Percentiles rank a stretch among this genome's conserved stretches.
Conservation (phyloP, 2,797 vertebrate genomes). For the Schizopygopsis pylzovi region DNA sequence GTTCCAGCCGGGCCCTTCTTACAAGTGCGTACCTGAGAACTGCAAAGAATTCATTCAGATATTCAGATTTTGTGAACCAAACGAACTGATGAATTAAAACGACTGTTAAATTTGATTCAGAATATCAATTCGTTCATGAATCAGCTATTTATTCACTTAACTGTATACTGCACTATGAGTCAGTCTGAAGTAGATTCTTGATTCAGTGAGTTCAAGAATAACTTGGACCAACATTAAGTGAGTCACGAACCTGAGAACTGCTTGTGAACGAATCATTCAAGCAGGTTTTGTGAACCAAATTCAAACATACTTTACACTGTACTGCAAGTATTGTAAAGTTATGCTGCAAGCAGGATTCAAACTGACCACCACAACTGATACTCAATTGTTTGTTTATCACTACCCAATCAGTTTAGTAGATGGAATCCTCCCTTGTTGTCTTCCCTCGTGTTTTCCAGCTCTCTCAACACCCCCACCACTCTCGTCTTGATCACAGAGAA, state of each 20-base stretch:
- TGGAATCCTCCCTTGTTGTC: conserved; percentile 14
- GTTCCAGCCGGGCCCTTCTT: too few species aligned
- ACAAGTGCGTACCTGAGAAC: not conserved
- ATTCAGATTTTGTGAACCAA: not conserved
- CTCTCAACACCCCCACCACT: not conserved
- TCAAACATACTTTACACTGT: not conserved
- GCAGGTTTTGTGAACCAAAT: not conserved
- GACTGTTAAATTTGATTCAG: not conserved
- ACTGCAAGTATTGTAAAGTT: not conserved
- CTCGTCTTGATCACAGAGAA: conserved; percentile 52
- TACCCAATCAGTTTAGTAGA: conserved; percentile 39
- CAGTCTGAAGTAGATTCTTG: not conserved
- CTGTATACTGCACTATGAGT: not conserved
- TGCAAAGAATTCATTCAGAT: too few species aligned
- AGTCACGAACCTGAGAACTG: not conserved
- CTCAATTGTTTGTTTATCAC: conserved; percentile 25
- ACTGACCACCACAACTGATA: not conserved
- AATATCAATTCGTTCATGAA: not conserved
- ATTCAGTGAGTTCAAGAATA: not conserved
- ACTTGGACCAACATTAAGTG: not conserved
- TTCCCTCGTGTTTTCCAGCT: conserved; percentile 29
- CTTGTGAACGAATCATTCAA: too few species aligned
- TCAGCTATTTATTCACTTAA: not conserved
- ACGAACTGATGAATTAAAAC: not conserved
- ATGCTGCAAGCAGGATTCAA: not conserved